Base-by-base conservation (phyloP, 2,888 invertebrate species). In the Catonia carolina region DNA sequence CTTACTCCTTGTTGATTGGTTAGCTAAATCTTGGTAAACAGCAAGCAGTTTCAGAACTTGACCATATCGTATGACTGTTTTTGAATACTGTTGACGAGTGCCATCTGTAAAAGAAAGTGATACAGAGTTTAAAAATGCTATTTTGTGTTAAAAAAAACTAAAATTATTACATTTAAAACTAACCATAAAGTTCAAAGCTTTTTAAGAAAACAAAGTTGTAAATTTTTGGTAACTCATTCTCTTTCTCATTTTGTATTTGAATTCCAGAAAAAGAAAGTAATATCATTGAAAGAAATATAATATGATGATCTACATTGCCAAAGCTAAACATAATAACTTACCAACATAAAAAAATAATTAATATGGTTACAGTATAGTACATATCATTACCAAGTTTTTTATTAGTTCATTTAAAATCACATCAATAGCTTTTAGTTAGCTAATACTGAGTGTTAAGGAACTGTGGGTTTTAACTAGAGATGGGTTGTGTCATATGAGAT, bases 11-110 rank as follows among this genome's bases (percentile, higher is more conserved):
- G 70, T 68, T 20, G 67, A 67, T 31, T 71, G 66, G 18, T 70
- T 69, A 27, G 69, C 69, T 47, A 77, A 72, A 67, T 78, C 78
- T 61, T 77, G 76, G 64, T 77, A 78, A 45, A 78, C 76, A n/a
- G 77, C 78, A 31, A 77, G 70, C 33, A 78, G 69, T 55, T 76
- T 74, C 37, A 78, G 69, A 15, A 77, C 75, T 56, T 76, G 75
- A 1, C 77, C 77, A 22, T 75, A 74, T 48, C 71, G 68, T 31
- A 77, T 72, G 22, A 71, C 72, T 36, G 75, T 75, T 64, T 76
- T 76, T 22, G 73, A 71, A 63, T 77, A 78, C 60, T 74, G 74
- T 56, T 65, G 62, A 27, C 66, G 63, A 14, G 60, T 62, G 17
- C 65, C 64, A 49, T 62, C 62, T 61, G 55, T 18, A 8, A 42